These are phyloP conservation scores for Baronia brevicornis DNA, from an alignment of 2,888 invertebrate species.

Conservation along the genomic window DNA sequence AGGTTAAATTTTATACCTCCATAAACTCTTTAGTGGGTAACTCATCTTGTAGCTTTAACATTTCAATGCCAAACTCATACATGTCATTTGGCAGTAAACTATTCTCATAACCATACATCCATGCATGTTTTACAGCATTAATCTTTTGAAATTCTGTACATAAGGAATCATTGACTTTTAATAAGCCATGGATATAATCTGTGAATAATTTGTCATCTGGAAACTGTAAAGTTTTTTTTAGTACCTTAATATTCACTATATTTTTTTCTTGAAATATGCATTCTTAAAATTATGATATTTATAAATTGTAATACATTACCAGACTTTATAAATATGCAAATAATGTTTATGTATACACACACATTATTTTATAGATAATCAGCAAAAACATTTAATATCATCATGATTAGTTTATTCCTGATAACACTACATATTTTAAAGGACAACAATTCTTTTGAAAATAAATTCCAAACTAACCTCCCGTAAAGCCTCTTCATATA, in stretches of 20 bases:
- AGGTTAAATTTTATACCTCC: constrained; percentile 41
- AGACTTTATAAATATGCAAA: constrained; percentile 6
- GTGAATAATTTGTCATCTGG: constrained; percentile 54
- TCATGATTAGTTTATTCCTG: too few species aligned
- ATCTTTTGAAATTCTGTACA: constrained; percentile 49
- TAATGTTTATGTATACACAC: too few species aligned
- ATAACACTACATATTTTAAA: too few species aligned
- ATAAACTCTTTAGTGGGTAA: constrained; percentile 38
- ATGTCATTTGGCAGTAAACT: constrained; percentile 51
- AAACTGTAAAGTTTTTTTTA: constrained; percentile 34
- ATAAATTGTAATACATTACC: too few species aligned
- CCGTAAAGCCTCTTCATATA: constrained; percentile 57
- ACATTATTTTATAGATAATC: too few species aligned
- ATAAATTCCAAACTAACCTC: constrained; percentile 43
- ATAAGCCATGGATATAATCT: constrained; percentile 53
- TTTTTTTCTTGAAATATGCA: too few species aligned
- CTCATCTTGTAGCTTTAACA: constrained; percentile 48
- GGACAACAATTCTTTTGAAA: too few species aligned
- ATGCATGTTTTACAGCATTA: constrained; percentile 51
- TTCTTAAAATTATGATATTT: too few species aligned
- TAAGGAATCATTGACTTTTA: constrained; percentile 36
- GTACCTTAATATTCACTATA: too few species aligned
- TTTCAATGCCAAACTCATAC: constrained; percentile 57
- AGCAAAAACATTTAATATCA: not conserved
- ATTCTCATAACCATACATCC: constrained; percentile 54